A percentile compares a stretch with the other conserved stretches of the same genome.
Conservation (phyloP, 2,797 vertebrate species). For the Erethizon dorsatum region DNA sequence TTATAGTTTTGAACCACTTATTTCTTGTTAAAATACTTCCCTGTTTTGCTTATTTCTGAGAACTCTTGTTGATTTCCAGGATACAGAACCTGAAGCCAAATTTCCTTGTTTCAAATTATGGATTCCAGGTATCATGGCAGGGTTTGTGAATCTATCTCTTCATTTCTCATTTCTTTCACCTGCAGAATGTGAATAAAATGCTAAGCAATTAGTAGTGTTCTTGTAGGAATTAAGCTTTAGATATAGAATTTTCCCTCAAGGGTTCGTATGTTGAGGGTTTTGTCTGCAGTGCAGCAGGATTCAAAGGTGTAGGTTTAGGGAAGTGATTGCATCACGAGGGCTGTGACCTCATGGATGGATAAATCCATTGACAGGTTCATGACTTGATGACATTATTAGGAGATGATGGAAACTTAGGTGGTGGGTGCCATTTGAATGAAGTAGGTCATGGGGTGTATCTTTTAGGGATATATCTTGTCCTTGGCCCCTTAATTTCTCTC, state of each 20-base stretch:
- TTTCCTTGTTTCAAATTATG: not conserved
- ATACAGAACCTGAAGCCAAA: not conserved
- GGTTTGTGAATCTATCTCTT: too few species aligned
- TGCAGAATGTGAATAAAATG: not conserved
- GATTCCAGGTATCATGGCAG: fast-evolving
- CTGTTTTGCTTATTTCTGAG: not conserved
- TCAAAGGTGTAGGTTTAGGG: too few species aligned
- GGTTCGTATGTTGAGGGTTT: not conserved
- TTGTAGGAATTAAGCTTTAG: not conserved
- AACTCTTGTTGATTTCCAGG: not conserved
- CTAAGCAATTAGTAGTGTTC: fast-evolving
- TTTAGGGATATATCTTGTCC: too few species aligned
- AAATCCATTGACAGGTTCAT: too few species aligned
- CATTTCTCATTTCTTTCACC: not conserved
- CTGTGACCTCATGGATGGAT: too few species aligned
- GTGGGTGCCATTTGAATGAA: too few species aligned
- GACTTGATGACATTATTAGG: too few species aligned
- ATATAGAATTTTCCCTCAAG: not conserved
- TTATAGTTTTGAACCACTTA: not conserved
- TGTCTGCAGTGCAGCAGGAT: not conserved
- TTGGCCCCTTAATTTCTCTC: too few species aligned
- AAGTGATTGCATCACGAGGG: too few species aligned
- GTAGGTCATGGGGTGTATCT: too few species aligned
- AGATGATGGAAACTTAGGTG: too few species aligned
- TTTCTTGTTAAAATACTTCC: not conserved